Conservation (phyloP, 2,888 invertebrate genomes). For the Dione vanillae region DNA sequence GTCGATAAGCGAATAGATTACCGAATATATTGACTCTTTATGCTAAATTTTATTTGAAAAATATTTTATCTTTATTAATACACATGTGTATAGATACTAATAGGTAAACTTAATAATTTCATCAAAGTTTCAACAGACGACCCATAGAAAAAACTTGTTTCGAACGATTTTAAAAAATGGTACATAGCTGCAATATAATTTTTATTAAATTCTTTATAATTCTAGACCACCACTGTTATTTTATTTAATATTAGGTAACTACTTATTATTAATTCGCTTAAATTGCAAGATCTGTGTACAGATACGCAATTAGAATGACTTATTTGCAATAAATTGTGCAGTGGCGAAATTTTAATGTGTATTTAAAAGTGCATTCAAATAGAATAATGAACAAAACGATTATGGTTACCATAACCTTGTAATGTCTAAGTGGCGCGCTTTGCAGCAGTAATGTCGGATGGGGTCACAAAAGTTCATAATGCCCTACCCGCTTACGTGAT, state of each 20-base stretch:
- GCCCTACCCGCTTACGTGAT: constrained; percentile 31
- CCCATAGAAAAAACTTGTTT: not conserved
- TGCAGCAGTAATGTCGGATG: constrained; percentile 32
- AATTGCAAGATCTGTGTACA: not conserved
- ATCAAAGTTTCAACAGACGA: not conserved
- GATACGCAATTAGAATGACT: not conserved
- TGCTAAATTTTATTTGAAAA: too few relatives aligned
- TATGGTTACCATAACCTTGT: constrained; percentile 32
- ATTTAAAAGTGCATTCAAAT: constrained; percentile 15
- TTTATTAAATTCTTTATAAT: not conserved
- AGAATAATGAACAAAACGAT: constrained; percentile 13
- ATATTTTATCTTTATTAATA: not conserved
- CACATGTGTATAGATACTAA: too few relatives aligned
- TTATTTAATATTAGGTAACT: not conserved
- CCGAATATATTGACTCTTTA: not conserved
- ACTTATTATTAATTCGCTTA: not conserved
- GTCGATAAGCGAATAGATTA: constrained; percentile 16
- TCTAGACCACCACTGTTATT: not conserved
- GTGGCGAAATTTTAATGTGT: constrained; percentile 8
- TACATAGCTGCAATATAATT: not conserved
- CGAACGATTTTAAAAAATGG: not conserved
- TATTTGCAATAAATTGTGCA: not conserved
- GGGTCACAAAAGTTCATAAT: constrained; percentile 40
- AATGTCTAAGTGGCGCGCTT: constrained; percentile 24
- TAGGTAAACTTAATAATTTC: not conserved